Evolutionary conservation across 2,888 invertebrate genomes (phyloP).

Genomic region (Galerucella nymphaeae): DNA sequence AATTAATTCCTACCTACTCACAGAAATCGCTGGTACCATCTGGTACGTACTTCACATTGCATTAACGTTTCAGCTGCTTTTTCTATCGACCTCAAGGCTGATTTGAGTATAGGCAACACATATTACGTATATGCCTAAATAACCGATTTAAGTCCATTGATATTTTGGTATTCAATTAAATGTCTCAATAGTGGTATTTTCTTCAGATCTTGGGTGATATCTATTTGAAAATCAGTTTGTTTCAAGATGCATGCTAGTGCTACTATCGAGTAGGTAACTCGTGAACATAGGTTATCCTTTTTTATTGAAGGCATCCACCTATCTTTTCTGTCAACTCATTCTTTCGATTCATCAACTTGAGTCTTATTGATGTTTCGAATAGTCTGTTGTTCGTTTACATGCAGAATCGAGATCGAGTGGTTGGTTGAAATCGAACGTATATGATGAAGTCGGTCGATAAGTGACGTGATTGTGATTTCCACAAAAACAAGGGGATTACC

Average conservation of each 20-base stretch:
- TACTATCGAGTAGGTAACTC: too few relatives aligned
- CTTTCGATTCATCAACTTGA: background rate
- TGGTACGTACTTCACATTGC: too few relatives aligned
- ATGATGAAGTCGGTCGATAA: conserved; percentile 8
- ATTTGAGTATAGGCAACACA: too few relatives aligned
- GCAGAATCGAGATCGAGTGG: background rate
- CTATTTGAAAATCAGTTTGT: background rate
- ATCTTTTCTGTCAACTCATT: background rate
- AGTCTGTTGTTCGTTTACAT: background rate
- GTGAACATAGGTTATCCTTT: background rate
- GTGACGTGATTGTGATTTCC: conserved; percentile 12
- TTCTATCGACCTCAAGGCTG: too few relatives aligned
- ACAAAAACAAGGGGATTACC: conserved; percentile 34
- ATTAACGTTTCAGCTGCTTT: too few relatives aligned
- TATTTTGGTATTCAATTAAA: too few relatives aligned
- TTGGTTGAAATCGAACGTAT: background rate
- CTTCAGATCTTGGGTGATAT: background rate
- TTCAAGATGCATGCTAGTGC: background rate
- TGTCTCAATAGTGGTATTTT: too few relatives aligned
- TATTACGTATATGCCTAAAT: too few relatives aligned
- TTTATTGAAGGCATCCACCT: background rate
- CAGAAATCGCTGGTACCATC: too few relatives aligned
- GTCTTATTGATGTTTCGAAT: background rate
- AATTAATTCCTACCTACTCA: too few relatives aligned
- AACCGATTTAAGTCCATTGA: too few relatives aligned